Evolutionary conservation across 2,888 invertebrate genomes (phyloP).

Genomic region (Drosophila fulvimacula): DNA sequence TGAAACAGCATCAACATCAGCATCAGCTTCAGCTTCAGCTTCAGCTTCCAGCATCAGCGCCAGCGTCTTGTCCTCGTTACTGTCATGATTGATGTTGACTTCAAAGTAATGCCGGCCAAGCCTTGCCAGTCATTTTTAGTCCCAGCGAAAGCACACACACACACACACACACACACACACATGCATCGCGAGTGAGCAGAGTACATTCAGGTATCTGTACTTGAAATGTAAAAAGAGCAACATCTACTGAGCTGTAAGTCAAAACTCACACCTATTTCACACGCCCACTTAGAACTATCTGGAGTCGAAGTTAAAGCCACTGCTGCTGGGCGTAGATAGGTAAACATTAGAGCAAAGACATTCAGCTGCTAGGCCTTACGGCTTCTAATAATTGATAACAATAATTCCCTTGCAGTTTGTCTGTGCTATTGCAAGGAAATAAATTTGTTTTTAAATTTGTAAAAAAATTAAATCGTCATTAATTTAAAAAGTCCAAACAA

Average conservation of each 20-base stretch:
- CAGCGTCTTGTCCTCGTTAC: slow-evolving; percentile 67
- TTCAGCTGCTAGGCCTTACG: background rate
- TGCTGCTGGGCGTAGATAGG: background rate
- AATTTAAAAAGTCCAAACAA: too few species aligned
- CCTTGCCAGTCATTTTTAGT: slow-evolving; percentile 49
- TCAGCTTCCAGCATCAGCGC: slow-evolving; percentile 24
- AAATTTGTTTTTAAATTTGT: too few species aligned
- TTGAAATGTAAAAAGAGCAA: slow-evolving; percentile 18
- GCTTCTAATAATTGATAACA: too few species aligned
- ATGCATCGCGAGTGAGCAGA: slow-evolving; percentile 15
- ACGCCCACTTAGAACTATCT: slow-evolving; percentile 33
- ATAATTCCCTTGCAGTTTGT: too few species aligned
- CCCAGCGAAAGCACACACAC: slow-evolving; percentile 9
- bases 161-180: background rate
- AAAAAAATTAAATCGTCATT: too few species aligned
- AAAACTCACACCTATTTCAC: slow-evolving; percentile 12
- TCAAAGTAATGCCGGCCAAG: slow-evolving; percentile 73
- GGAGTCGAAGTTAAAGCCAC: slow-evolving; percentile 21
- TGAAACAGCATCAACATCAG: background rate
- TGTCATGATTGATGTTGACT: slow-evolving; percentile 76
- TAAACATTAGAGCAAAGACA: background rate
- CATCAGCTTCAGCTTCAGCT: background rate
- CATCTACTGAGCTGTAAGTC: slow-evolving; percentile 23
- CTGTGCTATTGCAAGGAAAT: too few species aligned
- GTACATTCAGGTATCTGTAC: slow-evolving; percentile 28